Percentiles rank a stretch among this genome's conserved stretches.
Evolutionary conservation across 2,888 invertebrate genomes (phyloP).

Genomic region (Leptinotarsa peninsularis): DNA sequence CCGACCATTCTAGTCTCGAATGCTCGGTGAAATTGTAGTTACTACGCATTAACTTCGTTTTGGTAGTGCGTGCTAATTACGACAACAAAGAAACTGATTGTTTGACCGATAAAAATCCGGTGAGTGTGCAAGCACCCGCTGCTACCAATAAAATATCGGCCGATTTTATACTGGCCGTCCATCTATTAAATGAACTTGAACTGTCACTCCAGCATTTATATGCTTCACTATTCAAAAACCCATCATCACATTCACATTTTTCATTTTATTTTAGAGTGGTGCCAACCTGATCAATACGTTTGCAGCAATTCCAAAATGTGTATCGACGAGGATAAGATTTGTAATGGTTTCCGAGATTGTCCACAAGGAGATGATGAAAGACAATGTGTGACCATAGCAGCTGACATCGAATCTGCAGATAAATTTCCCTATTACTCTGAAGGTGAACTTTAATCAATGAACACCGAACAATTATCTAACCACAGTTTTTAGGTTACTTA

Average conservation of each 20-base stretch:
- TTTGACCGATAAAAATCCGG: too few relatives aligned
- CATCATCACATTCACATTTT: not conserved
- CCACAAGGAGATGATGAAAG: conserved; percentile 82
- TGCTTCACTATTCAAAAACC: too few relatives aligned
- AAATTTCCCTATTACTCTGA: conserved; percentile 73
- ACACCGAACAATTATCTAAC: not conserved
- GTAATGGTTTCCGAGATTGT: conserved; percentile 79
- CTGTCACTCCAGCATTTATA: too few relatives aligned
- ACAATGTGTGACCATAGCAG: conserved; percentile 77
- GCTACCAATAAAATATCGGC: too few relatives aligned
- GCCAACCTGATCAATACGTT: conserved; percentile 77
- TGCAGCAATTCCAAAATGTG: conserved; percentile 80
- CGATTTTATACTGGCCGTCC: too few relatives aligned
- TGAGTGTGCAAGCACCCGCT: too few relatives aligned
- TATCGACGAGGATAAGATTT: conserved; percentile 74
- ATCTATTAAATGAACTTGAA: too few relatives aligned
- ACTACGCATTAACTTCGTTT: too few relatives aligned
- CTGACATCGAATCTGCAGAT: conserved; percentile 70
- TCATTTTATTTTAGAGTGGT: conserved; percentile 75
- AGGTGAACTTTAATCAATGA: conserved; percentile 62
- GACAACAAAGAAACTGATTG: too few relatives aligned
- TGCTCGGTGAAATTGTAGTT: too few relatives aligned
- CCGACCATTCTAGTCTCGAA: too few relatives aligned
- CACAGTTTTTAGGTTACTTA: conserved; percentile 70
- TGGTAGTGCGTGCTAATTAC: too few relatives aligned